Percentiles rank a stretch among this genome's conserved stretches.
phyloP scores from a whole-genome alignment of 2,113 vertebrate species.

The Ceyx melanurus region DNA sequence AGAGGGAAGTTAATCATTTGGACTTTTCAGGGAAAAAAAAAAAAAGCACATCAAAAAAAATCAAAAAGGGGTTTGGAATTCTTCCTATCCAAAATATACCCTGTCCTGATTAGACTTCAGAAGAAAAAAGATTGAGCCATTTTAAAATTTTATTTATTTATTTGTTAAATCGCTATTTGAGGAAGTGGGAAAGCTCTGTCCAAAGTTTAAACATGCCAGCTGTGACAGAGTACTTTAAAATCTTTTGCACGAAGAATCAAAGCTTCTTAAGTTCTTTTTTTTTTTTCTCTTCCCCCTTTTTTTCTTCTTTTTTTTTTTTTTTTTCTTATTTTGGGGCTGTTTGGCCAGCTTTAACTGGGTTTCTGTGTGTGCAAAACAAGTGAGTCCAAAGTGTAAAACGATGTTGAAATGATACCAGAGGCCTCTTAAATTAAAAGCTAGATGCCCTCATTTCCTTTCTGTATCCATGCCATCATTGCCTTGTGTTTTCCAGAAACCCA shows the following conservation, averaged over 20 bases:
- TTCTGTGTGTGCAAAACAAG: background rate
- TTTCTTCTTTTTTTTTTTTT: background rate
- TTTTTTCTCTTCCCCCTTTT: background rate
- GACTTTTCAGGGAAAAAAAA: background rate
- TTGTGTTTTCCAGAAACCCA: background rate
- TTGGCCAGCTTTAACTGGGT: background rate
- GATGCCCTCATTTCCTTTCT: background rate
- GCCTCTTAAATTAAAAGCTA: background rate
- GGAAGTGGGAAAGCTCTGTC: background rate
- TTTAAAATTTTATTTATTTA: background rate
- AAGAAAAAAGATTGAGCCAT: conserved; percentile 40
- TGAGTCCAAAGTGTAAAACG: background rate
- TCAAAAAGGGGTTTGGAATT: background rate
- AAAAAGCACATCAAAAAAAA: background rate
- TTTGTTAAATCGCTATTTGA: background rate
- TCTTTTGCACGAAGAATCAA: conserved; percentile 28
- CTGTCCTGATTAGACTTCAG: conserved; percentile 54
- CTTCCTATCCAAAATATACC: conserved; percentile 32
- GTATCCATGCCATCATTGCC: background rate
- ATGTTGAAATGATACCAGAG: background rate
- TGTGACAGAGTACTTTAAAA: background rate
- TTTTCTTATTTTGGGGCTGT: background rate
- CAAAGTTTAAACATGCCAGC: conserved; percentile 1
- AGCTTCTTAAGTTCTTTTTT: background rate
- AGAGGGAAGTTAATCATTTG: background rate